These are phyloP conservation scores for Strigamia transsilvanica DNA, from an alignment of 2,888 invertebrate species.

Conservation along the genomic window DNA sequence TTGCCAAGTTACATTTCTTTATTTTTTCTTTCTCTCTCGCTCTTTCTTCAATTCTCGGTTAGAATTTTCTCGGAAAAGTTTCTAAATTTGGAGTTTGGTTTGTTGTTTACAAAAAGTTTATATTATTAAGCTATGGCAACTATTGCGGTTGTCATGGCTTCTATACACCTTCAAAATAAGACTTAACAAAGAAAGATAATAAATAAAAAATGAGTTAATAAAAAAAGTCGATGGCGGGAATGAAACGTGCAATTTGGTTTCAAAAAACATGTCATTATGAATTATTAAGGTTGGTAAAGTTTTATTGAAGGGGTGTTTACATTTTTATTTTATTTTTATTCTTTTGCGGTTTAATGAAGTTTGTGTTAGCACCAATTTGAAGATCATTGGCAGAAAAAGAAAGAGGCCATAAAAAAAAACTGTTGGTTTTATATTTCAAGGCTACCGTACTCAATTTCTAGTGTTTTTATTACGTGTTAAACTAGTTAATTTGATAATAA, in stretches of 20 bases:
- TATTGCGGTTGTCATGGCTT: not conserved
- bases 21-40: not conserved
- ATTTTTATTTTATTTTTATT: too few relatives aligned
- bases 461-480: too few relatives aligned
- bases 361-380: not conserved
- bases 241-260: not conserved
- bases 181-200: not conserved
- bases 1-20: constrained; percentile 1
- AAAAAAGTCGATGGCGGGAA: not conserved
- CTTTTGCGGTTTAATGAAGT: too few relatives aligned
- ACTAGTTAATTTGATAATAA: too few relatives aligned
- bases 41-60: not conserved
- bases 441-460: too few relatives aligned
- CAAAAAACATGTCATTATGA: not conserved
- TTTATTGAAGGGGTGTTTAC: not conserved
- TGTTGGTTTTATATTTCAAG: too few relatives aligned
- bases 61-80: not conserved
- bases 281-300: not conserved
- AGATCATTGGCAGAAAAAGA: not conserved
- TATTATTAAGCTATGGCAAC: not conserved
- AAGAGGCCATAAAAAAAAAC: not conserved
- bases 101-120: not conserved
- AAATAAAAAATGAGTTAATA: not conserved
- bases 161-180: not conserved
- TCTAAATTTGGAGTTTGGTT: not conserved